A percentile compares a stretch with the other conserved stretches of the same genome.
Conservation (phyloP, 2,797 vertebrate genomes). For the Sphenodon punctatus region DNA sequence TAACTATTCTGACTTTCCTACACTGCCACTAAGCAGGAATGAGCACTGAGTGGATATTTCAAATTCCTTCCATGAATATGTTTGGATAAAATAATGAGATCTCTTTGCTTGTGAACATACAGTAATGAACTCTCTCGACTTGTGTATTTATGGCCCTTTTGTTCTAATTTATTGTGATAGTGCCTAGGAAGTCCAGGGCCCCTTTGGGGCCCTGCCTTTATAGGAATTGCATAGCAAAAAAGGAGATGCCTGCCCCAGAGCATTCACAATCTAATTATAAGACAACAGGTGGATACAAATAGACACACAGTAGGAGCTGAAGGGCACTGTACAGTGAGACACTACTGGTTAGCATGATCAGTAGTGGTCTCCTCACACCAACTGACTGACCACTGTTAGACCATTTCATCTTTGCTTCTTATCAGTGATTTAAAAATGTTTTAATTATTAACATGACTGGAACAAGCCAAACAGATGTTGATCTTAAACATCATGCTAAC, state of each 20-base stretch:
- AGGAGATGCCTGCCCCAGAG: neutral
- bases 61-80: neutral
- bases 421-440: too few relatives aligned
- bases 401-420: too few relatives aligned
- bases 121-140: too few relatives aligned
- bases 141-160: too few relatives aligned
- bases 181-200: neutral
- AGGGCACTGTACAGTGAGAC: too few relatives aligned
- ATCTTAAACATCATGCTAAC: too few relatives aligned
- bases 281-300: neutral
- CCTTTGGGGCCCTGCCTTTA: neutral
- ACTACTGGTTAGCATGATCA: too few relatives aligned
- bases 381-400: too few relatives aligned
- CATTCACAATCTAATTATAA: neutral
- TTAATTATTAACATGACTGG: too few relatives aligned
- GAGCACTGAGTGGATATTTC: neutral
- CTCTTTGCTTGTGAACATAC: rapidly evolving
- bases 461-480: too few relatives aligned
- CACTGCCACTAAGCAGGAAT: neutral
- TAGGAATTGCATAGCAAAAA: neutral
- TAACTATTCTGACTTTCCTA: neutral
- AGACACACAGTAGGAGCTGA: neutral
- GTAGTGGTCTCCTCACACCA: too few relatives aligned
- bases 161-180: neutral
- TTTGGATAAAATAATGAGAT: rapidly evolving